Evolutionary conservation across 2,888 invertebrate species (phyloP), one percentile per base, ranked within the genome.

Genomic region (Apodemia duryi): DNA sequence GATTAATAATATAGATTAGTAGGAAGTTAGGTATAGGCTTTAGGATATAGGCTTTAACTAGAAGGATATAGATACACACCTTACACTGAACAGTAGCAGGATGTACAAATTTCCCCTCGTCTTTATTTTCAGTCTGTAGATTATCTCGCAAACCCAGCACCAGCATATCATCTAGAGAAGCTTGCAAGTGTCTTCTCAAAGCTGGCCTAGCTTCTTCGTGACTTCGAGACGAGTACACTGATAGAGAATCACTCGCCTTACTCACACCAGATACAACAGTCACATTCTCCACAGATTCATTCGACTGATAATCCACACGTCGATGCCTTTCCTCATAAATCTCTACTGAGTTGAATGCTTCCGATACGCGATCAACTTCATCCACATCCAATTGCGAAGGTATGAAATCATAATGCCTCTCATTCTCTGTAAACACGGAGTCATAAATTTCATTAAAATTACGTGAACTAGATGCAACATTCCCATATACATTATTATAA

Each of bases 151-250:
- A 57, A 0, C 93, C 86, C 57, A 93, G 77, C 72, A 94, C 87
- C 11, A 94, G 88, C 79, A 94, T 94, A 72, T 94, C 94, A 69
- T 94, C 94, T 73, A 94, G 81, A 0, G 94, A 94, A 6, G 92
- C 89, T 69, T 91, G 93, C 72, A 92, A 71, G 49, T 86, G 87
- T 65, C 76, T 78, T 52, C 83, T 70, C 9, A 84, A 71, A 4
- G 82, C 72, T 4, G 86, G 87, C 21, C 88, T 73, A 2, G 88
- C 82, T 67, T 86, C 86, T 68, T 94, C 94, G 67, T 93, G 91
- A 73, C 94, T 94, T 72, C 93, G 86, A 2, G 93, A 91, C 54
- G 94, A 94, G 70, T 93, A 93, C 71, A 94, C 84, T 1, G 94
- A 93, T 46, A 94, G 89, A 1, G 93, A 93, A 71, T 94, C 94